Evolutionary conservation across 2,113 vertebrate genomes (phyloP), one percentile per base, ranked within the genome.

Genomic region (Phasianus colchicus): DNA sequence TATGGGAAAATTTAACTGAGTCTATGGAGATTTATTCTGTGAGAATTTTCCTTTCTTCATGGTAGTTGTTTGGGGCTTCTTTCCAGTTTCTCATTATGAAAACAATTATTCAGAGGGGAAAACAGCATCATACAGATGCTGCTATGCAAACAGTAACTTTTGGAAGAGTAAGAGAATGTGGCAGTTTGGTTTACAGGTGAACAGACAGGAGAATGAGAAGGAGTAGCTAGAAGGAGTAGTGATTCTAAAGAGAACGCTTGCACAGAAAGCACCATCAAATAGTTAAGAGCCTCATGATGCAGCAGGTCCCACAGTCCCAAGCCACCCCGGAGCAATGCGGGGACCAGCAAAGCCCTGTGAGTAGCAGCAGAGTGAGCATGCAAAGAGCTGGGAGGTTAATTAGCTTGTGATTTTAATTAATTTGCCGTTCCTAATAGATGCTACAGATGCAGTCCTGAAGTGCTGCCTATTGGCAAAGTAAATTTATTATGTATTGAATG

Each of bases 81-180:
- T 92, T 90, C 60, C 43, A 64, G 42, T 38, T 86, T 79, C 76
- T 94, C 64, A 66, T 87, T 76, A 72, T 50, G 57, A 60, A 91
- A 88, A 87, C 43, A n/a, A 75, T 94, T 92, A 89, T 90, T 90
- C 79, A 73, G 73, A 63, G 45, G 36, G 61, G 29, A 63, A 87
- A 90, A 85, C 4, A 85, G 48, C 52, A 55, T 63, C 0, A 1
- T 36, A 77, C 9, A 67, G 63, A 72, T 24, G 36, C 81, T 47
- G n/a, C 74, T 72, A 32, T 69, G 63, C 85, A 82, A 91, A 85
- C 32, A 78, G 55, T 45, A 52, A 66, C 67, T 84, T 93, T 66
- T 0, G 0, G 24, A 75, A 43, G 61, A 47, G 72, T 61, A 74
- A 75, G 47, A 83, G 63, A 92, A 78, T 45, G 16, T 1, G 20